Conservation (phyloP, 2,888 invertebrate genomes). For the Lycia hirtaria region DNA sequence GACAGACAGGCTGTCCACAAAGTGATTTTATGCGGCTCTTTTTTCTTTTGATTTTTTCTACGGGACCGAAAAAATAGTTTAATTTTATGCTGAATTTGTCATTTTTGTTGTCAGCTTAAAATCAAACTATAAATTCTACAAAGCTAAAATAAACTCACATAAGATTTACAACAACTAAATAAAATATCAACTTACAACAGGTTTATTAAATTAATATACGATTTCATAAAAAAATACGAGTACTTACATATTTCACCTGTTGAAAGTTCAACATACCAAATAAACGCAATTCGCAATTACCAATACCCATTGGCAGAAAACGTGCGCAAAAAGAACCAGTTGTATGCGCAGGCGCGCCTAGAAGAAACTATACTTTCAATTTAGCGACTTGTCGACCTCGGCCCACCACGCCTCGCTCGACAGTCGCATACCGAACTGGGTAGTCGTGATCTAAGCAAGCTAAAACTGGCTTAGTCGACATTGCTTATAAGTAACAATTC, state of each 20-base stretch:
- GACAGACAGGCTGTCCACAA: too few species aligned
- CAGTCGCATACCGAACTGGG: slow-evolving; percentile 75
- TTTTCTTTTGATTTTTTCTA: too few species aligned
- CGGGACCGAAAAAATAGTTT: too few species aligned
- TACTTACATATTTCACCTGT: slow-evolving; percentile 5
- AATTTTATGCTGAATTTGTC: too few species aligned
- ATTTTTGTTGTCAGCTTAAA: too few species aligned
- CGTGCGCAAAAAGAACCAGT: slow-evolving; percentile 37
- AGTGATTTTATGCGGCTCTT: too few species aligned
- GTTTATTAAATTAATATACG: too few species aligned
- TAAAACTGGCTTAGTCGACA: slow-evolving; percentile 51
- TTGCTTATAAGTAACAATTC: slow-evolving; percentile 39
- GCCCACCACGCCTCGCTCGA: slow-evolving; percentile 64
- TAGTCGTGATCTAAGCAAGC: slow-evolving; percentile 75
- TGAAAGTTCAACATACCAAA: neutral
- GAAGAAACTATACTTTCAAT: slow-evolving; percentile 69
- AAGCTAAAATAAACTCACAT: too few species aligned
- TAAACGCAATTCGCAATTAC: neutral
- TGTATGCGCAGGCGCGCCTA: slow-evolving; percentile 40
- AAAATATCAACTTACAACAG: too few species aligned
- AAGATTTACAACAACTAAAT: too few species aligned
- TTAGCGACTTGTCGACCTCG: slow-evolving; percentile 72
- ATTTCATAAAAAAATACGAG: neutral
- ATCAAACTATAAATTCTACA: too few species aligned
- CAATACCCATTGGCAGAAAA: slow-evolving; percentile 11